phyloP scores from a whole-genome alignment of 2,888 invertebrate genomes.

The Aphidoletes aphidimyza region DNA sequence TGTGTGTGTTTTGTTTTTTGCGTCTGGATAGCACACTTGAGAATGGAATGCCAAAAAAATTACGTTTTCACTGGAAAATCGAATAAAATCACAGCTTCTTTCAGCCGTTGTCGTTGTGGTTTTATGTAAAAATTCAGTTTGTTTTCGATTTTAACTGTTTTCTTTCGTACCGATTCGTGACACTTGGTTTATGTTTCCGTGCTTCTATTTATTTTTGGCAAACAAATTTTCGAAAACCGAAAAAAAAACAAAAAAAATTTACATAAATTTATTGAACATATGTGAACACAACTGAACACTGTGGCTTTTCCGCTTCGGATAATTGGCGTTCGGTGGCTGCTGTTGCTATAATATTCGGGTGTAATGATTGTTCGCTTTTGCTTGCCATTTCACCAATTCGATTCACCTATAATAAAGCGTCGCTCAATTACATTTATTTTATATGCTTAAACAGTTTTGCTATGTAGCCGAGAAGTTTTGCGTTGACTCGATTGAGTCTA shows the following conservation, averaged over 20 bases:
- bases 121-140: too few species aligned
- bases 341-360: background rate
- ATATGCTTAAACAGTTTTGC: background rate
- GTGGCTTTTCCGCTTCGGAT: conserved; percentile 32
- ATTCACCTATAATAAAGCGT: conserved; percentile 31
- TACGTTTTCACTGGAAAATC: background rate
- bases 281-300: background rate
- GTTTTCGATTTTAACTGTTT: background rate
- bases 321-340: background rate
- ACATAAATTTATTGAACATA: conserved; percentile 41
- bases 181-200: conserved; percentile 11
- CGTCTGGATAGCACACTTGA: too few species aligned
- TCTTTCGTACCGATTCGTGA: background rate
- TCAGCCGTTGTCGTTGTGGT: too few species aligned
- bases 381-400: conserved; percentile 27
- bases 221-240: background rate
- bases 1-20: background rate
- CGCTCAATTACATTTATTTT: background rate
- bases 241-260: too few species aligned
- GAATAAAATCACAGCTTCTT: background rate
- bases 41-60: too few species aligned
- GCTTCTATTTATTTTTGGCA: conserved; percentile 47
- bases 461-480: background rate
- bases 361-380: background rate
- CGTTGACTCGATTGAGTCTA: too few species aligned